Evolutionary conservation across 1,140 invertebrate species (phyloP), one percentile per base, ranked within the genome.

Genomic region (Phocides pigmalion): DNA sequence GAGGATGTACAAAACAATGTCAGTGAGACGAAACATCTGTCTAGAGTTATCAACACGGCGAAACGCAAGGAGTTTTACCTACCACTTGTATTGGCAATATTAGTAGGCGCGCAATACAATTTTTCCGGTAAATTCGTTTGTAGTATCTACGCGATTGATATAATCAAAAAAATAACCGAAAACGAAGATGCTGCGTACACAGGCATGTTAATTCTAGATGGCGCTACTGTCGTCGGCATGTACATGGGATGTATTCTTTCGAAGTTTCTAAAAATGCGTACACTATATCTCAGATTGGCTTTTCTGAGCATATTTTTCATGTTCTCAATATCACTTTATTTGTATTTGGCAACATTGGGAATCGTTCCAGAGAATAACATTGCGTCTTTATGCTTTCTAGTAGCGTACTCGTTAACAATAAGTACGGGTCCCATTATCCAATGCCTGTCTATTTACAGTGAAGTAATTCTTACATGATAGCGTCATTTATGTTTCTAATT

Each of bases 191-290:
- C 54, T 0, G 78, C 78, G 1, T 81, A 81, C 8, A 62, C 11
- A 0, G 71, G 64, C 0, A 81, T 81, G 78, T 46, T 81, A 17
- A 72, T 78, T 15, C 37, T 81, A 28, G 78, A 81, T 14, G 75
- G 68, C 1, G 53, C 73, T 2, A 75, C 77, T 19, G 68, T 81
- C 11, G 62, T 74, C 1, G 63, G 69, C 42, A 66, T 71, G 47
- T 81, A 81, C 25, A 15, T 54, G n/a, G 71, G 73, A 3, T 68
- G 70, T 39, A 6, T 56, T 16, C 12, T 74, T 16, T 37, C 69
- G 2, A 76, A 64, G 64, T 22, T 39, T 44, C 37, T 70, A 2
- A 70, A 67, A 56, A 44, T 70, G 22, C 28, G 72, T 2, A 58
- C 68, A 11, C 61, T 70, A 6, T 69, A 70, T n/a, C 54, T 81